Evolutionary conservation across 1,140 invertebrate species (phyloP).

Genomic region (Diabrotica undecimpunctata): DNA sequence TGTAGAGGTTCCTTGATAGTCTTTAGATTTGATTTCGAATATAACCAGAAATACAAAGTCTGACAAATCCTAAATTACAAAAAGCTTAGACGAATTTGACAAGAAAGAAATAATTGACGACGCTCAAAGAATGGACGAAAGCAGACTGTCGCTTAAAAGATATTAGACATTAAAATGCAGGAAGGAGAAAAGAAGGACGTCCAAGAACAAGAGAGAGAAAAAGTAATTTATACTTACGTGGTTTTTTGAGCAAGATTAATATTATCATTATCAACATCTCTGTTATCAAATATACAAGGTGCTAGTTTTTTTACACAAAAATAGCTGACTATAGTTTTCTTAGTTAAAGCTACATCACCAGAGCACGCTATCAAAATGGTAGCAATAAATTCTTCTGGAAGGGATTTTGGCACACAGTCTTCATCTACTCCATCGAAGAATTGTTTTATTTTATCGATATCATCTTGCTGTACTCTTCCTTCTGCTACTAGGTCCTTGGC

Average conservation of each 20-base stretch:
- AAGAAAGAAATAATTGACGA: too few species aligned
- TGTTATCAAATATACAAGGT: conserved; percentile 57
- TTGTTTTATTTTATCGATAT: too few species aligned
- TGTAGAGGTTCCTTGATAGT: too few species aligned
- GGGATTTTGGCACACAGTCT: conserved; percentile 14
- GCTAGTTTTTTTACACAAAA: conserved; percentile 53
- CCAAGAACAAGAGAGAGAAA: too few species aligned
- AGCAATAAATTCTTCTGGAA: conserved; percentile 49
- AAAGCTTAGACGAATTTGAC: too few species aligned
- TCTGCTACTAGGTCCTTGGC: conserved; percentile 22
- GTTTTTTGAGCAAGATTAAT: conserved; percentile 35
- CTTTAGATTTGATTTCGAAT: too few species aligned
- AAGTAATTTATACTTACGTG: conserved; percentile 34
- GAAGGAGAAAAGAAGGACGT: too few species aligned
- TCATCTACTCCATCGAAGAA: conserved; percentile 5
- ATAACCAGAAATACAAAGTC: too few species aligned
- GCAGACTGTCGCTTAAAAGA: too few species aligned
- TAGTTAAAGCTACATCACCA: conserved; percentile 52
- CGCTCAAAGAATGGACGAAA: too few species aligned
- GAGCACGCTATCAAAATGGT: conserved; percentile 60
- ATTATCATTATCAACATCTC: conserved; percentile 43
- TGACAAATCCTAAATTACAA: too few species aligned
- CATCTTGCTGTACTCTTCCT: conserved; percentile 4
- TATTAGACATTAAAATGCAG: too few species aligned
- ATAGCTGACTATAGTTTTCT: conserved; percentile 58